A percentile compares a stretch with the other conserved stretches of the same genome.
Conservation (phyloP, 2,797 vertebrate species). For the Schizothorax lantsangensis region DNA sequence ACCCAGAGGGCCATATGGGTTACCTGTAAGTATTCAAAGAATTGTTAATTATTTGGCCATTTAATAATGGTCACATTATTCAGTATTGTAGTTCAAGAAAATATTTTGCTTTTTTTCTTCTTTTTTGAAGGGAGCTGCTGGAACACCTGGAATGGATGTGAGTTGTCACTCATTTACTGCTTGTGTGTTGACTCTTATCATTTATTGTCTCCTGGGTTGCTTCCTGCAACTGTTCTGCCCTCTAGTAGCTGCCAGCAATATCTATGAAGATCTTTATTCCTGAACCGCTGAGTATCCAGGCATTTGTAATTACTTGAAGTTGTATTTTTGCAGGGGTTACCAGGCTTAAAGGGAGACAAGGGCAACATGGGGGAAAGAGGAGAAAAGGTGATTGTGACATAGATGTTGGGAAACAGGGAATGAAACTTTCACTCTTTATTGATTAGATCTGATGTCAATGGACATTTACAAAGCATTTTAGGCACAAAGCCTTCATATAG, state of each 20-base stretch:
- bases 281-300: slow-evolving; percentile 30
- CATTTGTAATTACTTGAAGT: slow-evolving; percentile 72
- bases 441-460: slow-evolving; percentile 82
- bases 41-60: neutral
- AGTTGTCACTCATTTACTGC: slow-evolving; percentile 73
- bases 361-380: slow-evolving; percentile 97
- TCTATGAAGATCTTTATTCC: slow-evolving; percentile 34
- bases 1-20: slow-evolving; percentile 93
- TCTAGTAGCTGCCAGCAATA: slow-evolving; percentile 6
- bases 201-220: slow-evolving; percentile 23
- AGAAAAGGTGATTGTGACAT: slow-evolving; percentile 93
- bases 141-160: slow-evolving; percentile 96
- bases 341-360: slow-evolving; percentile 96
- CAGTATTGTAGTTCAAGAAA: neutral
- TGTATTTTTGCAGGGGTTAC: slow-evolving; percentile 92
- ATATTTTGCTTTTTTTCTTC: slow-evolving; percentile 39
- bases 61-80: neutral
- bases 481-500: slow-evolving; percentile 26
- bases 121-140: slow-evolving; percentile 91
- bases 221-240: slow-evolving; percentile 29
- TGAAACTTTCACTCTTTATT: slow-evolving; percentile 60
- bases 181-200: neutral
- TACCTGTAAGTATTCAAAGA: slow-evolving; percentile 88
- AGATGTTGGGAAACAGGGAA: slow-evolving; percentile 64
- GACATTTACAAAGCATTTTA: slow-evolving; percentile 67